These are phyloP conservation scores for Apostichopus japonicus DNA, from an alignment of 35 echinoderm and acorn worm genomes.

Conservation along the genomic window DNA sequence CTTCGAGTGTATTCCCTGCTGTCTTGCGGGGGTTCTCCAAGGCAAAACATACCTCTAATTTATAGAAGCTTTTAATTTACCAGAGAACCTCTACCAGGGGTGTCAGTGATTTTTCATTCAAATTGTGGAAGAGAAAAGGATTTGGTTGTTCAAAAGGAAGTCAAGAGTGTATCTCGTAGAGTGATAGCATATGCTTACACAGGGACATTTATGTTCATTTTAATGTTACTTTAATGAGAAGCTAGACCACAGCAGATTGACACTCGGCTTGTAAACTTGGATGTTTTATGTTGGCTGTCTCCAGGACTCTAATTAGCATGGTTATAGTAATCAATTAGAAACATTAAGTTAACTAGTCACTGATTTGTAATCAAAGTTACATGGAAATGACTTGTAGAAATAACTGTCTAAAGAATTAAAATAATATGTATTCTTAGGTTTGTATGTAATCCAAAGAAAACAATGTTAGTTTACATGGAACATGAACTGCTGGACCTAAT, in stretches of 20 bases:
- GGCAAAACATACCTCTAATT: slow-evolving; percentile 7
- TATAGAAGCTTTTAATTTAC: slow-evolving; percentile 24
- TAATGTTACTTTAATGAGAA: not conserved
- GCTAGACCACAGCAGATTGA: not conserved
- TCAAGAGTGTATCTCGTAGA: not conserved
- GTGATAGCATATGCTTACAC: not conserved
- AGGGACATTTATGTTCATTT: not conserved
- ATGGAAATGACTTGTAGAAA: no score
- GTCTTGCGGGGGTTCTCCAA: not conserved
- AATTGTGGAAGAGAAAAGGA: not conserved
- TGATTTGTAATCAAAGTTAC: no score
- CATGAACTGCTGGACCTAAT: no score
- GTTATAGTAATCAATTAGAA: no score
- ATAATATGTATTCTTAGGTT: no score
- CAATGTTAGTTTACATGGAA: no score
- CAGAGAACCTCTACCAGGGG: not conserved
- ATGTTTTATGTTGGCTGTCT: no score
- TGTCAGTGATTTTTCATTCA: slow-evolving; percentile 14
- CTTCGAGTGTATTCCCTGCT: not conserved
- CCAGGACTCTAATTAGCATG: no score
- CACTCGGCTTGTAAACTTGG: no score
- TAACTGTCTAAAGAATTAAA: no score
- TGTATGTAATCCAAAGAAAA: no score
- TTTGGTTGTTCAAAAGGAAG: not conserved
- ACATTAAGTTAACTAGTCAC: no score